Conservation (phyloP, 2,797 vertebrate genomes). For the Nannoperca australis region DNA sequence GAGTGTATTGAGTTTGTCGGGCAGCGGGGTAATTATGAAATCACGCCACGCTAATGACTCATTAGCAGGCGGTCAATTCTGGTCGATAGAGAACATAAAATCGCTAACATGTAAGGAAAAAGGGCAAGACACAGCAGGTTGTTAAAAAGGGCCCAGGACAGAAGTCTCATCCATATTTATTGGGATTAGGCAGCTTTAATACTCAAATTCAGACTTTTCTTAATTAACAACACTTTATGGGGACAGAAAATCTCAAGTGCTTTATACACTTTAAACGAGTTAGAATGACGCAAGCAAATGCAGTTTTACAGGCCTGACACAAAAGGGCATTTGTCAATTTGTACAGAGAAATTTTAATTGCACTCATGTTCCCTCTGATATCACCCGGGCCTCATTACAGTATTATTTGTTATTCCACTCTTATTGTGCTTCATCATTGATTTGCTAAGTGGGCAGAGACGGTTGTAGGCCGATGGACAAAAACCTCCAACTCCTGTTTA, state of each 20-base stretch:
- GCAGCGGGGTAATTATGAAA: slow-evolving; percentile 61
- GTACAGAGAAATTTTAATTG: slow-evolving; percentile 20
- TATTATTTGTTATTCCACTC: not conserved
- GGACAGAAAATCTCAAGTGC: slow-evolving; percentile 46
- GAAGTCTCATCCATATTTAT: slow-evolving; percentile 74
- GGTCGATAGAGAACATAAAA: slow-evolving; percentile 41
- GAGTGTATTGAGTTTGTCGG: slow-evolving; percentile 38
- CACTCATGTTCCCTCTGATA: slow-evolving; percentile 20
- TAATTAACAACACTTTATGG: slow-evolving; percentile 56
- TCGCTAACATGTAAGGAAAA: slow-evolving; percentile 43
- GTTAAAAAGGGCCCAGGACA: slow-evolving; percentile 47
- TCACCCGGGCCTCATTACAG: slow-evolving; percentile 2
- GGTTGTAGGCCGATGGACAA: not conserved
- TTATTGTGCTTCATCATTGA: not conserved
- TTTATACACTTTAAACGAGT: slow-evolving; percentile 30
- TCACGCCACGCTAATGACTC: slow-evolving; percentile 61
- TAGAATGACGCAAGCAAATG: slow-evolving; percentile 25
- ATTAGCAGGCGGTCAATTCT: slow-evolving; percentile 54
- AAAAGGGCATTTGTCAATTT: slow-evolving; percentile 24
- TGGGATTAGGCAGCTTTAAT: slow-evolving; percentile 72
- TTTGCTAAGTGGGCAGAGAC: slow-evolving; percentile 5
- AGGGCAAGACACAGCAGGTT: slow-evolving; percentile 58
- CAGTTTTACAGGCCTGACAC: slow-evolving; percentile 22
- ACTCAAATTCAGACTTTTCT: slow-evolving; percentile 59
- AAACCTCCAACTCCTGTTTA: slow-evolving; percentile 23